Evolutionary conservation across 2,797 vertebrate genomes (phyloP), one percentile per base, ranked within the genome.

Genomic region (Lindbergichthys nudifrons): DNA sequence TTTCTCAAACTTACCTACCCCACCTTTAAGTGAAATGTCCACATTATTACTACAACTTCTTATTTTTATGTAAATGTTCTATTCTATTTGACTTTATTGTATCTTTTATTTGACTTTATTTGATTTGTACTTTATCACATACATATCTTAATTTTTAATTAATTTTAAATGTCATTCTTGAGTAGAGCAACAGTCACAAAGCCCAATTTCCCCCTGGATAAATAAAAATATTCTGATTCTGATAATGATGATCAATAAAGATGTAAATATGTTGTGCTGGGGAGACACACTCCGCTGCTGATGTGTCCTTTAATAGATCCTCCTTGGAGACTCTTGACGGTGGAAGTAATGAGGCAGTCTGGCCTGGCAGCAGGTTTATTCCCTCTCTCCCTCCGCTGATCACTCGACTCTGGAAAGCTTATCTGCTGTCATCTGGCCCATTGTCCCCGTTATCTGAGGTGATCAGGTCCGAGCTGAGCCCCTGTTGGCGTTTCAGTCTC

Each of bases 401-500:
- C 71, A 85, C 77, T 88, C 23, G 57, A 89, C 80, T 83, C 86
- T 85, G 45, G 70, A 81, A 82, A 85, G 74, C 84, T 92, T 92
- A 89, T 92, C 91, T 84, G 65, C 64, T 70, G 83, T 94, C 92
- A 94, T 93, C 92, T 93, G 91, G 81, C 36, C 88, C 54, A 92
- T 90, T 92, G 90, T 92, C 73, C 59, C 62, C 57, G 84, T 93
- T 93, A 90, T 93, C 93, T 90, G 81, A 67, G 82, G 77, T 73
- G 87, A 92, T 91, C 89, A 73, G 88, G 77, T 75, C 70, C 79
- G 76, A 90, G 79, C 75, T 69, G 54, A 73, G 81, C 75, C 77
- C 67, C 80, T 79, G 84, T 80, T 70, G 46, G n/a, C 47, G 45
- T 82, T 65, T 58, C 23, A 67, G 71, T 47, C 74, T 71, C 71